phyloP scores from a whole-genome alignment of 2,797 vertebrate species.

The Iguana delicatissima region DNA sequence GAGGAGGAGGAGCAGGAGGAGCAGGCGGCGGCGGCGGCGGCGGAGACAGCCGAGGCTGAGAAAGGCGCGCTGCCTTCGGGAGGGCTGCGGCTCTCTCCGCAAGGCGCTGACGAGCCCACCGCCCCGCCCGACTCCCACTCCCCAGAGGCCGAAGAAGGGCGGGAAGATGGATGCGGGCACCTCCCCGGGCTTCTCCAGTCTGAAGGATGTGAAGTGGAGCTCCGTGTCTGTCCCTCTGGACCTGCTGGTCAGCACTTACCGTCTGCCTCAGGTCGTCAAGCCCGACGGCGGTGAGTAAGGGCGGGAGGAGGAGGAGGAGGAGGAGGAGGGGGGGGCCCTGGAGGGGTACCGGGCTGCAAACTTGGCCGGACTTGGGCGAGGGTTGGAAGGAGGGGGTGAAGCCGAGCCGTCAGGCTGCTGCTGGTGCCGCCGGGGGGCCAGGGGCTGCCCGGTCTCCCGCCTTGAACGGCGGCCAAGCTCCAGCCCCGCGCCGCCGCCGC shows the following conservation, averaged over 20 bases:
- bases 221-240: slow-evolving; percentile 90
- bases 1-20: slow-evolving; percentile 32
- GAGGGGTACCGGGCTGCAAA: neutral
- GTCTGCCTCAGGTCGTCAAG: slow-evolving; percentile 92
- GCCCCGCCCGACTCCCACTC: slow-evolving; percentile 15
- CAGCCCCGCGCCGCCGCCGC: too few relatives aligned
- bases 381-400: neutral
- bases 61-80: slow-evolving; percentile 39
- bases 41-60: slow-evolving; percentile 60
- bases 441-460: too few relatives aligned
- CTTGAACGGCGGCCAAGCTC: too few relatives aligned
- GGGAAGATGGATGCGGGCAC: slow-evolving; percentile 90
- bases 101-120: slow-evolving; percentile 47
- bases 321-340: neutral
- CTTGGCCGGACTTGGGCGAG: neutral
- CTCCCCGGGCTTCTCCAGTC: slow-evolving; percentile 87
- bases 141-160: slow-evolving; percentile 69
- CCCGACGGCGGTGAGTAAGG: slow-evolving; percentile 91
- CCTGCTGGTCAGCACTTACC: slow-evolving; percentile 91
- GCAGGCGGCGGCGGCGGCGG: slow-evolving; percentile 46
- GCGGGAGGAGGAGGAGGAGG: neutral
- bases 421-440: too few relatives aligned
- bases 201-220: slow-evolving; percentile 96
- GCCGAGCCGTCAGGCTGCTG: too few relatives aligned
- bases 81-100: slow-evolving; percentile 42